Conservation (phyloP, 1,140 invertebrate genomes). For the Hyphantria cunea region DNA sequence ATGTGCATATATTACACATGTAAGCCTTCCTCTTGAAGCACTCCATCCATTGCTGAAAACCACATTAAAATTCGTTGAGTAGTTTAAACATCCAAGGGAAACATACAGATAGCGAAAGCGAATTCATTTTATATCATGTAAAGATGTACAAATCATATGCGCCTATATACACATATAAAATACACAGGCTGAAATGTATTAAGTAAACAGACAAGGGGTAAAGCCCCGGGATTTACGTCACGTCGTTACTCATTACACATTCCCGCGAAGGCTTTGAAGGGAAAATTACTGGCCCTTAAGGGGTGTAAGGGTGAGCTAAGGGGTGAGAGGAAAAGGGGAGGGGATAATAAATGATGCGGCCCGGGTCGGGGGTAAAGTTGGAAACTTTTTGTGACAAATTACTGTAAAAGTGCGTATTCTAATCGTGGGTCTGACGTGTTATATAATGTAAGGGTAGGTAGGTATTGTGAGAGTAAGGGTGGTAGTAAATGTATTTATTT, state of each 20-base stretch:
- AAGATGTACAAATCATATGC: no score
- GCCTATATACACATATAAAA: no score
- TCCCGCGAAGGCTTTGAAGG: slow-evolving; percentile 73
- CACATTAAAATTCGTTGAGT: no score
- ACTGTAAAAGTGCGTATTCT: slow-evolving; percentile 60
- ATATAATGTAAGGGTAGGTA: slow-evolving; percentile 16
- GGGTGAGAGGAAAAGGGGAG: slow-evolving; percentile 53
- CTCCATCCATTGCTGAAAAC: no score
- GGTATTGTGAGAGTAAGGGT: no score
- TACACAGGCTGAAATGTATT: neutral
- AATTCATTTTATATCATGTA: no score
- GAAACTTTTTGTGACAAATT: slow-evolving; percentile 77
- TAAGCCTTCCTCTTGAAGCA: no score
- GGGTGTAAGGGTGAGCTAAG: slow-evolving; percentile 32
- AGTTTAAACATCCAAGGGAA: no score
- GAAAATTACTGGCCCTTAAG: slow-evolving; percentile 68
- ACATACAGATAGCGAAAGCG: no score
- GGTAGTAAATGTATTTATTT: no score
- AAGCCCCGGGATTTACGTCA: slow-evolving; percentile 69
- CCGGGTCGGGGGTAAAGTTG: slow-evolving; percentile 55
- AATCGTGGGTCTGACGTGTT: slow-evolving; percentile 14
- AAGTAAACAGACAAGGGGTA: slow-evolving; percentile 52
- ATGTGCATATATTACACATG: no score
- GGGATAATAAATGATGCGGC: slow-evolving; percentile 68
- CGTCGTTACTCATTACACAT: slow-evolving; percentile 72